phyloP scores from a whole-genome alignment of 1,140 invertebrate species.

The Drosophila jambulina region DNA sequence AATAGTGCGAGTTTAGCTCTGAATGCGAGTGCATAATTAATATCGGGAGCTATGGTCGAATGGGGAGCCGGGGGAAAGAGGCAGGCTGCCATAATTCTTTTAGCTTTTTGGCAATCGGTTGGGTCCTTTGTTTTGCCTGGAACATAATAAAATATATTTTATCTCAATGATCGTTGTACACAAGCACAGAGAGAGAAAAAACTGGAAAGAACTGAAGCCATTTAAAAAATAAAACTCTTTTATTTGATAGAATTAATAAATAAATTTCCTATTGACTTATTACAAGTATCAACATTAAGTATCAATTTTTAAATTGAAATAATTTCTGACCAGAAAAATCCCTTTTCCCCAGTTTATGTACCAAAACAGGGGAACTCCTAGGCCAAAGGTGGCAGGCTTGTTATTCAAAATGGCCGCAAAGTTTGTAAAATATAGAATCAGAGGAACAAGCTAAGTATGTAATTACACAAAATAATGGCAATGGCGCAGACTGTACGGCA shows the following conservation, averaged over 20 bases:
- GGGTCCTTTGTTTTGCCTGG: slow-evolving; percentile 37
- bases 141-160: slow-evolving; percentile 79
- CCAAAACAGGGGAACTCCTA: not conserved
- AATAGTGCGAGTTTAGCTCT: slow-evolving; percentile 36
- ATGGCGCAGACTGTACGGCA: slow-evolving; percentile 28
- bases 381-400: slow-evolving; percentile 12
- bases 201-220: fast-evolving
- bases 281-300: too few species aligned
- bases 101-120: slow-evolving; percentile 28
- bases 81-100: slow-evolving; percentile 28
- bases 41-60: slow-evolving; percentile 22
- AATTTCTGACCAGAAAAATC: too few species aligned
- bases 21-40: slow-evolving; percentile 57
- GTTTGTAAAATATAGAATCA: slow-evolving; percentile 8
- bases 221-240: too few species aligned
- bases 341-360: not conserved
- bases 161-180: slow-evolving; percentile 61
- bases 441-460: slow-evolving; percentile 9
- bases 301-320: too few species aligned
- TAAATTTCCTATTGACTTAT: not conserved
- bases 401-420: slow-evolving; percentile 22
- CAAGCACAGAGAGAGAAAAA: slow-evolving; percentile 20
- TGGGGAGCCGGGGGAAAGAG: not conserved
- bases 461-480: slow-evolving; percentile 16
- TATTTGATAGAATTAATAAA: too few species aligned